Base-by-base conservation (phyloP, 2,888 invertebrate species). In the Cactoblastis cactorum region DNA sequence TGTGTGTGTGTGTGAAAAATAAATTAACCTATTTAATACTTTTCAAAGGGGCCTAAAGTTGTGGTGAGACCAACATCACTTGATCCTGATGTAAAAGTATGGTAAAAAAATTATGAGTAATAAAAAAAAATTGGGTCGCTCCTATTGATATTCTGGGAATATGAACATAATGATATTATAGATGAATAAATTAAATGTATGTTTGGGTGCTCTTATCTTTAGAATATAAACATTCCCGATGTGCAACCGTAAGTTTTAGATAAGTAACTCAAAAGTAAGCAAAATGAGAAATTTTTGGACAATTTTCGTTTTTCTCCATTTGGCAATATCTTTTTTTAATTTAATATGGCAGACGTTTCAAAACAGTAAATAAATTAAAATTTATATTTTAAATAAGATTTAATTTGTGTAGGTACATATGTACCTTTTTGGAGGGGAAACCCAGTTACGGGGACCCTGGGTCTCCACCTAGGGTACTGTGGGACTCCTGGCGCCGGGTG, bases 231-330 rank as follows among this genome's bases (percentile, higher is more conserved):
- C 49, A 46, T 54, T 50, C 46, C 55, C 51, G 55, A 51, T 54
- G 55, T 56, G 54, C 50, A 47, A 54, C 53, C 53, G 35, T 48
- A 51, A 28, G 43, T 43, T 24, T 43, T 24, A 19, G 19, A 41
- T 33, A n/a, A n/a, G n/a, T n/a, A 33, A 24, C 47, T 37, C 37
- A 34, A 37, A 22, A 4, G 6, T 47, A 24, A 34, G 6, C 45
- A 34, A 1, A 18, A 14, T 12, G 18, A 45, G 33, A 19, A 33
- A 19, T 34, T 46, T 33, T 34, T 34, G 34, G 15, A n/a, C 3
- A 34, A 28, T 1, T 28, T 28, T 28, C 8, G 9, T 28, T 28
- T 28, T 28, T 28, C 1, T 2, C 8, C 8, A 28, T 28, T 9
- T 4, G 5, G 3, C 8, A 28, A 9, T 28, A 9, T 28, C 9